A percentile compares a stretch with the other conserved stretches of the same genome.
Conservation (phyloP, 2,797 vertebrate genomes). For the Apogon talboti region DNA sequence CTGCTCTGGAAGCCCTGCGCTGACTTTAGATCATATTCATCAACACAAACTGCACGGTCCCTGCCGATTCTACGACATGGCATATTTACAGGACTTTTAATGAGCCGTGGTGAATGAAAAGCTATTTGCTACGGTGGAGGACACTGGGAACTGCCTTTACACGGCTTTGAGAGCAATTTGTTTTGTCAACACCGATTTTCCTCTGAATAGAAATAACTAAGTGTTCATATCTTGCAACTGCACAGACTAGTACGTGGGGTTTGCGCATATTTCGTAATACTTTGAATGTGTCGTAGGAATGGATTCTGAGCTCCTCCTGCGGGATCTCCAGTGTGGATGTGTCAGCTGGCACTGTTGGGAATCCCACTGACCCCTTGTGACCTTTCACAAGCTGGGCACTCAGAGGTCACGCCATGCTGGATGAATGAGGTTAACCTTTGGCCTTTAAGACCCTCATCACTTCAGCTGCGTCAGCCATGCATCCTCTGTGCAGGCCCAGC, state of each 20-base stretch:
- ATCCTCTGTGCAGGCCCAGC: conserved; percentile 46
- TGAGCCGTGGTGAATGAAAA: conserved; percentile 54
- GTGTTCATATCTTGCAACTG: conserved; percentile 38
- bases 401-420: conserved; percentile 68
- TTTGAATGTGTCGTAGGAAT: neutral
- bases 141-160: conserved; percentile 32
- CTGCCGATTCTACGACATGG: conserved; percentile 41
- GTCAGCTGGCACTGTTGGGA: conserved; percentile 66
- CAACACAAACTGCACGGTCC: conserved; percentile 29
- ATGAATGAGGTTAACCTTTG: conserved; percentile 80
- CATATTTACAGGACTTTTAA: conserved; percentile 62
- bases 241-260: neutral
- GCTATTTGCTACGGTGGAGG: conserved; percentile 25
- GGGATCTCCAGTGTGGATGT: conserved; percentile 25
- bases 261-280: conserved; percentile 13
- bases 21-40: conserved; percentile 27
- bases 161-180: conserved; percentile 28
- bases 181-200: conserved; percentile 53
- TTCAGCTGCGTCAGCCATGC: conserved; percentile 53
- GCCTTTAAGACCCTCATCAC: conserved; percentile 64
- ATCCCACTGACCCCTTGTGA: conserved; percentile 65
- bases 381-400: conserved; percentile 73
- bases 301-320: conserved; percentile 5
- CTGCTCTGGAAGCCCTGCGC: conserved; percentile 9
- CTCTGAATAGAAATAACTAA: conserved; percentile 39